Percentiles rank a stretch among this genome's conserved stretches.
phyloP scores from a whole-genome alignment of 2,113 vertebrate species.

The Malurus melanocephalus region DNA sequence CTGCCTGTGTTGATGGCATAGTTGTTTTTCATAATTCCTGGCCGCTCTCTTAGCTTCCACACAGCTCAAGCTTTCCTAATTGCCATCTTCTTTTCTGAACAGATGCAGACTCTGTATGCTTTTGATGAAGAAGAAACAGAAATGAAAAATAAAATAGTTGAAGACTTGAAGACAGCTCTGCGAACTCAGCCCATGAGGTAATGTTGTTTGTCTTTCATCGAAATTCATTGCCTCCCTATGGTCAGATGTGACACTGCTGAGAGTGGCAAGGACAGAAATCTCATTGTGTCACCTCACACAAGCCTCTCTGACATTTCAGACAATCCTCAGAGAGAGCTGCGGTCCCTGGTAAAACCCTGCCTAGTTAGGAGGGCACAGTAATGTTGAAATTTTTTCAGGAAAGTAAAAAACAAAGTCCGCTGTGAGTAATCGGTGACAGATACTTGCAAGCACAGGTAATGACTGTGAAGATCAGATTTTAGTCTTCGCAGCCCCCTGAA shows the following conservation, averaged over 20 bases:
- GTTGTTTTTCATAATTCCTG: slow-evolving; percentile 2
- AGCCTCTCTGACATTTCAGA: not conserved
- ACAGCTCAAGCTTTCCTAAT: not conserved
- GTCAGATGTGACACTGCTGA: not conserved
- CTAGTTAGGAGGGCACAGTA: not conserved
- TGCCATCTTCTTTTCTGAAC: slow-evolving; percentile 24
- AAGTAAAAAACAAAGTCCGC: not conserved
- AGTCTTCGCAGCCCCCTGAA: not conserved
- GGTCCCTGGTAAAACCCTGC: not conserved
- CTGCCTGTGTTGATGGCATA: not conserved
- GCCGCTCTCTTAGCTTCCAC: not conserved
- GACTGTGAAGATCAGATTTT: not conserved
- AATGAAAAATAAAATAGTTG: slow-evolving; percentile 94
- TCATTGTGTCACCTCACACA: slow-evolving; percentile 6
- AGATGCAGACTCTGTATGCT: slow-evolving; percentile 95
- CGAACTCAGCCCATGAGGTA: slow-evolving; percentile 98
- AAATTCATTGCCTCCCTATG: not conserved
- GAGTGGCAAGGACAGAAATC: slow-evolving; percentile 13
- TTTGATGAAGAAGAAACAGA: slow-evolving; percentile 96
- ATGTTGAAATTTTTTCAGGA: not conserved
- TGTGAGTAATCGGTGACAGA: not conserved
- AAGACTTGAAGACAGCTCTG: slow-evolving; percentile 95
- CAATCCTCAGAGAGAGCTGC: not conserved
- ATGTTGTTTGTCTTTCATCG: not conserved
- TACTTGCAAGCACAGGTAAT: not conserved